Base-by-base conservation (phyloP, 2,113 vertebrate genomes). In the Vimba vimba region DNA sequence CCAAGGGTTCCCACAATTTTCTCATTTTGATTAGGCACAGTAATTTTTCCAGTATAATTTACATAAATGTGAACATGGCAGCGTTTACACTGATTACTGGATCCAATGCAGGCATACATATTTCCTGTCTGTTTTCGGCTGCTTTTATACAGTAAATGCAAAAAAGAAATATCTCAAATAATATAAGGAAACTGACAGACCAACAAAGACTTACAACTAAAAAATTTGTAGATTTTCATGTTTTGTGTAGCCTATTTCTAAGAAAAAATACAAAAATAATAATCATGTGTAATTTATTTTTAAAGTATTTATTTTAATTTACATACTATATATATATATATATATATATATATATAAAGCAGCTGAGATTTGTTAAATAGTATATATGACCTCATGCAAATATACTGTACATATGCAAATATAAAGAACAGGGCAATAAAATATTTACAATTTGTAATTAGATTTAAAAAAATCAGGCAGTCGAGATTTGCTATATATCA, bases 11-110 rank as follows among this genome's bases (percentile, higher is more conserved):
- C 79, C 59, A 64, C 36, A 64, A 47, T 80, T 27, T 80, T 64
- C 39, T 10, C 9, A 47, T 80, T n/a, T 81, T 64, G 36, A 81
- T 66, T n/a, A 27, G 79, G n/a, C 39, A 47, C 43, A 17, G 62
- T 77, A 9, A 52, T 76, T 77, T 69, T 82, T 50, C 82, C 39
- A 69, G 64, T 25, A 19, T 15, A 80, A 27, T 84, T 86, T 77
- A 84, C 85, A 81, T 75, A 33, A 79, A 82, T 55, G 59, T 78
- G 60, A 30, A 81, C 77, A 25, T 43, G 50, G 55, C 52, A 68
- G 36, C 1, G 33, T 43, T 79, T 60, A 27, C 3, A 30, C 39
- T 17, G 6, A 81, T 25, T 45, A 27, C 59, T 1, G n/a, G 23
- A 15, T 39, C 50, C 45, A 50, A 25, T 13, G 52, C 27, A 79